Conservation (phyloP, 2,888 invertebrate genomes). For the Eupithecia insigniata region DNA sequence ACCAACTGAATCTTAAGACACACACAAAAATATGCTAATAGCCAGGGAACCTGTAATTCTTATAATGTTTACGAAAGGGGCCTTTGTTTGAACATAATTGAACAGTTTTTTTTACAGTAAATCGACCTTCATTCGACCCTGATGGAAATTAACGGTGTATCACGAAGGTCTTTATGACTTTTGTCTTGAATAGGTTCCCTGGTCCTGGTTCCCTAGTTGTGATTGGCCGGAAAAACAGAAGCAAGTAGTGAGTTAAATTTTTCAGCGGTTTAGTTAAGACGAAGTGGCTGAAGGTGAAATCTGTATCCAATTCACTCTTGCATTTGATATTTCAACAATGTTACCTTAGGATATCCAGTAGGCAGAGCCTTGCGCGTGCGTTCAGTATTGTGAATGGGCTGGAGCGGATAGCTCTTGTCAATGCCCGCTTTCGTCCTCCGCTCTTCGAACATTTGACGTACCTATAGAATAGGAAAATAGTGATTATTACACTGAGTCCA, state of each 20-base stretch:
- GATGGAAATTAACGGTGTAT: too few species aligned
- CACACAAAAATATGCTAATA: too few species aligned
- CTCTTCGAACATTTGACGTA: constrained; percentile 94
- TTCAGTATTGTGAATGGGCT: constrained; percentile 87
- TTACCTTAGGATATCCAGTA: constrained; percentile 68
- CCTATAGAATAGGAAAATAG: constrained; percentile 69
- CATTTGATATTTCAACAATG: neutral
- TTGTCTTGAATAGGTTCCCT: too few species aligned
- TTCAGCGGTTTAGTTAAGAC: too few species aligned
- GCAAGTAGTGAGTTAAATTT: too few species aligned
- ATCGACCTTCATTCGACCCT: too few species aligned
- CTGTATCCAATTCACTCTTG: neutral
- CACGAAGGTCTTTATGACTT: too few species aligned
- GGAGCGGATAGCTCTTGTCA: constrained; percentile 92
- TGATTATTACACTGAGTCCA: neutral
- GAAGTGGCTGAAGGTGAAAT: neutral
- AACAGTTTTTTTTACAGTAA: too few species aligned
- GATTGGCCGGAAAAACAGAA: too few species aligned
- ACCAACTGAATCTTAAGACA: too few species aligned
- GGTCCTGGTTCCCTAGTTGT: neutral
- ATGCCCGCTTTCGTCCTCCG: constrained; percentile 89
- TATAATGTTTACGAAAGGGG: too few species aligned
- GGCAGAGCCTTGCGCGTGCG: constrained; percentile 65
- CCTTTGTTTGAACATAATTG: neutral
- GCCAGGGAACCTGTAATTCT: too few species aligned